Evolutionary conservation across 2,113 vertebrate species (phyloP).

Genomic region (Agapornis roseicollis): DNA sequence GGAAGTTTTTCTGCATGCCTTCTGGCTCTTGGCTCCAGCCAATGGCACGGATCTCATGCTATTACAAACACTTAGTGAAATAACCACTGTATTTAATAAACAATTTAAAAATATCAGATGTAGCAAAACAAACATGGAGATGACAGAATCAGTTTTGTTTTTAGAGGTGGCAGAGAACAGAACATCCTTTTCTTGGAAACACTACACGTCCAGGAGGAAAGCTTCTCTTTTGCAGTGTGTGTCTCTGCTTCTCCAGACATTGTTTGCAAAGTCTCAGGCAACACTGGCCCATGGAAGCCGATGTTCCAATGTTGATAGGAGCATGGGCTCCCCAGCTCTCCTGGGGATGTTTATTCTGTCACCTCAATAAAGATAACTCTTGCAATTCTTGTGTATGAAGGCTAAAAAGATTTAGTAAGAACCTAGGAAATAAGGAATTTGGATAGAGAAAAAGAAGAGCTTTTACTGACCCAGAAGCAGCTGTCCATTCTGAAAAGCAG

Average conservation of each 20-base stretch:
- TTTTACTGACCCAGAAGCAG: background rate
- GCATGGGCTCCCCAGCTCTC: background rate
- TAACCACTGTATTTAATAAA: slow-evolving; percentile 15
- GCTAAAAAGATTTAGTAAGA: background rate
- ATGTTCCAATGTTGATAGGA: background rate
- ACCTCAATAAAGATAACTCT: background rate
- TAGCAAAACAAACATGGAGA: slow-evolving; percentile 20
- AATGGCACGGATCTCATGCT: background rate
- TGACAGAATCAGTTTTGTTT: slow-evolving; percentile 24
- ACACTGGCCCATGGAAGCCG: background rate
- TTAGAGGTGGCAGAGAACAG: background rate
- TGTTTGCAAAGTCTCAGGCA: background rate
- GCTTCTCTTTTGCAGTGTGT: background rate
- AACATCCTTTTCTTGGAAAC: slow-evolving; percentile 23
- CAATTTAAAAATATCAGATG: slow-evolving; percentile 52
- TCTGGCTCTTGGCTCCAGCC: background rate
- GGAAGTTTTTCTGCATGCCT: background rate
- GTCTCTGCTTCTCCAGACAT: background rate
- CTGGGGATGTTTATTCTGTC: accelerated
- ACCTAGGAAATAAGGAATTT: background rate
- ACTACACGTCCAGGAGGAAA: background rate
- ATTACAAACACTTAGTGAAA: slow-evolving; percentile 16
- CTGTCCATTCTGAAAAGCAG: background rate
- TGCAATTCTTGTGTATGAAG: background rate
- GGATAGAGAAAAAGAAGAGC: background rate